Evolutionary conservation across 30 jellyfish, hydroid and myxozoan genomes (phyloP).

Genomic region (Rhopilema esculentum): DNA sequence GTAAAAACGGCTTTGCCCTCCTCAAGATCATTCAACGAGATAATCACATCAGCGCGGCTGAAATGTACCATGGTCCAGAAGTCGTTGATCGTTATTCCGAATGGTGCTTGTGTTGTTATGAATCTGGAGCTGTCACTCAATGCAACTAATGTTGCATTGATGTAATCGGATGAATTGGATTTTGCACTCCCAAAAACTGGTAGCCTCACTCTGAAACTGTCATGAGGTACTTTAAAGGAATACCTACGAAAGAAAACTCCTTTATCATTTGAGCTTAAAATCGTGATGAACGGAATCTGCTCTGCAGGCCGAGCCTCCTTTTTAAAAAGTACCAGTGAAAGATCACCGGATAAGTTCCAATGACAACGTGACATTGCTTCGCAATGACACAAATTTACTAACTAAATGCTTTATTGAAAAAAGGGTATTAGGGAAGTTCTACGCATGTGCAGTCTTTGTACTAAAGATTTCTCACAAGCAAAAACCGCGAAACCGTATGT

Average conservation of each 20-base stretch:
- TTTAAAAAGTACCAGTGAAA: too few relatives aligned
- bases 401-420: too few relatives aligned
- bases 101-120: constrained; percentile 89
- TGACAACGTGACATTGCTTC: too few relatives aligned
- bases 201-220: constrained; percentile 67
- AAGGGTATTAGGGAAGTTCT: too few relatives aligned
- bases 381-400: too few relatives aligned
- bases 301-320: too few relatives aligned
- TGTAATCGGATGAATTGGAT: constrained; percentile 58
- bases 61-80: constrained; percentile 83
- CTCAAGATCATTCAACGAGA: constrained; percentile 64
- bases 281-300: too few relatives aligned
- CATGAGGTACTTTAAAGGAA: constrained; percentile 79
- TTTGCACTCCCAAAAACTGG: constrained; percentile 48
- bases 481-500: too few relatives aligned
- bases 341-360: too few relatives aligned
- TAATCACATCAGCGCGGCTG: constrained; percentile 60
- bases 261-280: not conserved
- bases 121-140: constrained; percentile 30
- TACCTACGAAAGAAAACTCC: not conserved
- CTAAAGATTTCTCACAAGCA: too few relatives aligned
- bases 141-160: constrained; percentile 78
- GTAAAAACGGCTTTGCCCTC: constrained; percentile 53
- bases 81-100: constrained; percentile 76
- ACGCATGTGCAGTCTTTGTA: too few relatives aligned